Evolutionary conservation across 2,113 vertebrate genomes (phyloP), one percentile per base, ranked within the genome.

Genomic region (Cavia porcellus): DNA sequence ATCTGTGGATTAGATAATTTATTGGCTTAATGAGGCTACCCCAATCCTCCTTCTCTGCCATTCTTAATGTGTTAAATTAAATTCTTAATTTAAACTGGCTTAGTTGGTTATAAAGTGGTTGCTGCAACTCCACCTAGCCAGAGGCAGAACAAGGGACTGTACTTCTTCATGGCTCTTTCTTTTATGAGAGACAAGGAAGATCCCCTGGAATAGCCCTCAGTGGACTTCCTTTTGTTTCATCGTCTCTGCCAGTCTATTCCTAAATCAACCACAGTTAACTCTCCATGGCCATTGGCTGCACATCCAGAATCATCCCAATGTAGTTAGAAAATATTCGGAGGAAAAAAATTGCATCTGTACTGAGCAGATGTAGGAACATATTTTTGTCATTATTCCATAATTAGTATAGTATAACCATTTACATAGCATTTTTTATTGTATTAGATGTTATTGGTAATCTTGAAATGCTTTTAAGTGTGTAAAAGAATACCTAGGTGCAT

Each of bases 1-100:
- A 5, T 70, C 61, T 95, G 74, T 86, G 38, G 45, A 30, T 50
- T 91, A 61, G 93, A 8, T 92, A 28, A 85, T 45, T 91, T 86
- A n/a, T 19, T 55, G n/a, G 9, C 55, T 89, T 89, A 74, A n/a
- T 50, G 45, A 89, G 42, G 50, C 87, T 52, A n/a, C 66, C 50
- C 14, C 17, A n/a, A 2, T 88, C 45, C 80, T 35, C 32, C 59
- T 25, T 1, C 50, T 45, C 24, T 68, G 28, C 57, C 20, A 38
- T 52, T 50, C 59, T 92, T 47, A 57, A 0, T 61, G 10, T 32
- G 19, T 25, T 61, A n/a, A n/a, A n/a, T n/a, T n/a, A n/a, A n/a
- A n/a, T n/a, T n/a, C n/a, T n/a, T n/a, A n/a, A 82, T 35, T 74
- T 86, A 86, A 64, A 80, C 14, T 52, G 20, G 10, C 66, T 64